Percentiles rank a stretch among this genome's conserved stretches.
Evolutionary conservation across 2,888 invertebrate species (phyloP).

Genomic region (Morinoia aosen): DNA sequence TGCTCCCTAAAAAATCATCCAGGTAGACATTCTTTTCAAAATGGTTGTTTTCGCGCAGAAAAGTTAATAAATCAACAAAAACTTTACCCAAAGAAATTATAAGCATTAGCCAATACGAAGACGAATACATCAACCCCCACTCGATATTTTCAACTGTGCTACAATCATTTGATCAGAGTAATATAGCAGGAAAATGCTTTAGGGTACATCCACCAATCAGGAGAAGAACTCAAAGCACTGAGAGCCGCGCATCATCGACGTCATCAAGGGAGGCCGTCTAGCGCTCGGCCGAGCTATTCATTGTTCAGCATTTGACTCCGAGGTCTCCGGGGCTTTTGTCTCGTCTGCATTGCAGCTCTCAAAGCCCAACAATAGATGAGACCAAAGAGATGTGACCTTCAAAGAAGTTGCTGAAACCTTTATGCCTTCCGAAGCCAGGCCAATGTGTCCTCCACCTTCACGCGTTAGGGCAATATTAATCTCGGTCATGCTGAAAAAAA

Average conservation of each 20-base stretch:
- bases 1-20: too few relatives aligned
- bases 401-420: not conserved
- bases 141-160: not conserved
- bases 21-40: too few relatives aligned
- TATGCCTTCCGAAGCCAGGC: not conserved
- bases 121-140: not conserved
- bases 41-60: too few relatives aligned
- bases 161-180: not conserved
- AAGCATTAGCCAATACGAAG: not conserved
- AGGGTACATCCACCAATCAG: not conserved
- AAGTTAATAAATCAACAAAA: not conserved
- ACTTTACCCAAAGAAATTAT: not conserved
- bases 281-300: not conserved
- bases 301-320: not conserved
- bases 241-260: not conserved
- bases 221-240: not conserved
- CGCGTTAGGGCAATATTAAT: not conserved
- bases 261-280: not conserved
- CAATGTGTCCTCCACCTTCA: not conserved
- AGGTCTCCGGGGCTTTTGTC: not conserved
- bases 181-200: not conserved
- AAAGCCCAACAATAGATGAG: not conserved
- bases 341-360: not conserved
- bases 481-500: not conserved
- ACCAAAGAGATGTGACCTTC: not conserved